Evolutionary conservation across 2,797 vertebrate genomes (phyloP), one percentile per base, ranked within the genome.

Genomic region (Cynopterus sphinx): DNA sequence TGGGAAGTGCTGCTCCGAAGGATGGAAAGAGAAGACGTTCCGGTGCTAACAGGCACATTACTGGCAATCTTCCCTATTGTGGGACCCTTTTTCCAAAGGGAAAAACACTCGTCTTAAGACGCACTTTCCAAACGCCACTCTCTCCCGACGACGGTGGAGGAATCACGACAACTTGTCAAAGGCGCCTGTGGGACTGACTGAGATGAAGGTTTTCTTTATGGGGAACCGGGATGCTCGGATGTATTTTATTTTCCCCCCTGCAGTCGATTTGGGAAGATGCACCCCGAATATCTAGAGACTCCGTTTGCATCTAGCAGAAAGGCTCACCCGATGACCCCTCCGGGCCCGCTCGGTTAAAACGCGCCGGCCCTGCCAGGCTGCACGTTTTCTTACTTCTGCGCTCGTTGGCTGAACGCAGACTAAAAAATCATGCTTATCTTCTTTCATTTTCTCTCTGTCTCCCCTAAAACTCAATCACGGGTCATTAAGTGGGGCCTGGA

Each of bases 341-440:
- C 95, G 89, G 96, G 97, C 91, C 95, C 96, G 97, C 93, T 92
- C 97, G 97, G 94, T 97, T 96, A 97, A 96, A 96, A 98, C 22
- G 94, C 74, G 88, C 91, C 96, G 94, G 97, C 96, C 97, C 98
- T 97, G 97, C 98, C 93, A 95, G 96, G 84, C 83, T 49, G 39
- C 43, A 2, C 74, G 83, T 95, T 98, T 97, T 97, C 96, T 97
- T 97, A 95, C 97, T 98, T 98, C 97, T 97, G 39, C 97, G 92
- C 96, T 95, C 11, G 17, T 96, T 10, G 61, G n/a, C 96, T 97
- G 85, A 90, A 55, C 31, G 90, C n/a, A 68, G 0, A 82, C 71
- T 90, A 59, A 87, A 96, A 94, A 93, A 96, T 12, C 74, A 95
- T 68, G 61, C 31, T n/a, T 95, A 63, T 53, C 0, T 53, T 92